phyloP scores from a whole-genome alignment of 2,113 vertebrate species.

The Chlamydotis undulata region DNA sequence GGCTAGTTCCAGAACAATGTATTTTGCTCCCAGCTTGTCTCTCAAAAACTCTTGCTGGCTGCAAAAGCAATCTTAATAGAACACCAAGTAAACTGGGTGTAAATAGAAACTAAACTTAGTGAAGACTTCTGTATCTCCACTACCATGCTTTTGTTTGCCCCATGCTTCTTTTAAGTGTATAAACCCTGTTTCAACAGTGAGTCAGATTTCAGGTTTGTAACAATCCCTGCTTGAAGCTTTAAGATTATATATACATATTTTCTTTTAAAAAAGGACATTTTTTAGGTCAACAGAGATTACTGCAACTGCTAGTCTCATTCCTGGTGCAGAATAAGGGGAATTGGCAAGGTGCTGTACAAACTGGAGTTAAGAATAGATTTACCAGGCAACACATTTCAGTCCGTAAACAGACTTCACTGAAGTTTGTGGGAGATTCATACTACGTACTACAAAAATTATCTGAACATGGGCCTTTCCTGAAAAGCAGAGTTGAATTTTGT shows the following conservation, averaged over 20 bases:
- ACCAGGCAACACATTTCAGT: neutral
- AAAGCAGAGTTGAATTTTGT: neutral
- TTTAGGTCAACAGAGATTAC: neutral
- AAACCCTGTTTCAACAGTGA: neutral
- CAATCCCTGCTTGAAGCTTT: neutral
- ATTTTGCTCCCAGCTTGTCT: neutral
- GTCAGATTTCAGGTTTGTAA: neutral
- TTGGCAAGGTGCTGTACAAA: neutral
- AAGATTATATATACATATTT: neutral
- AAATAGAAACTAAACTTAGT: neutral
- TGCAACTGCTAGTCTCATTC: neutral
- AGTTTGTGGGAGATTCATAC: neutral
- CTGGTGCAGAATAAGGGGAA: neutral
- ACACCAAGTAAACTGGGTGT: neutral
- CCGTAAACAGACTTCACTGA: neutral
- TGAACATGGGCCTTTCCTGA: neutral
- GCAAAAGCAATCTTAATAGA: neutral
- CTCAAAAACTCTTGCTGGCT: neutral
- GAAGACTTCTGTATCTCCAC: neutral
- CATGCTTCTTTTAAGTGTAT: neutral
- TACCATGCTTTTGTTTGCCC: neutral
- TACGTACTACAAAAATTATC: neutral
- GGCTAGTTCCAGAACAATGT: neutral
- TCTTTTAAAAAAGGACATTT: neutral
- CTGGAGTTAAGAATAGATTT: neutral